A percentile compares a stretch with the other conserved stretches of the same genome.
Conservation (phyloP, 2,888 invertebrate species). For the Tiliacea citrago region DNA sequence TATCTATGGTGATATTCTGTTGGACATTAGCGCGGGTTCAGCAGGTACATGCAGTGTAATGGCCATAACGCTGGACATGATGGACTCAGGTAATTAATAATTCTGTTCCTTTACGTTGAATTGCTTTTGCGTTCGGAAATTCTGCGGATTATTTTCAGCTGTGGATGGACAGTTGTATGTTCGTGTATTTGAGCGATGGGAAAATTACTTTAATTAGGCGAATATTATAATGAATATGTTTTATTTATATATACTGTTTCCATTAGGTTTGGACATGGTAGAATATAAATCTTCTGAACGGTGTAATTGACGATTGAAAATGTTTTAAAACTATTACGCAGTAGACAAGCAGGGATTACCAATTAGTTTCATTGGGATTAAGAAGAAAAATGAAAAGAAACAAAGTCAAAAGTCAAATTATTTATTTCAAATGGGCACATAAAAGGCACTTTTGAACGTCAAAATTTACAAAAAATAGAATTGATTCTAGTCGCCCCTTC, state of each 20-base stretch:
- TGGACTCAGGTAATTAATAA: conserved; percentile 52
- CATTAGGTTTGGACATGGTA: neutral
- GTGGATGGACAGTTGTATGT: conserved; percentile 1
- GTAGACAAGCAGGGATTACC: no score
- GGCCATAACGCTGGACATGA: conserved; percentile 24
- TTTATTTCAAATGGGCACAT: no score
- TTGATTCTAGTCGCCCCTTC: no score
- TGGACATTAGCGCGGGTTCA: conserved; percentile 63
- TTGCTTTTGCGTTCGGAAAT: conserved; percentile 34
- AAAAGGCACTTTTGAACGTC: no score
- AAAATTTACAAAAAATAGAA: no score
- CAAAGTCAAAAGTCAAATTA: no score
- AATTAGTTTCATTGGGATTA: no score
- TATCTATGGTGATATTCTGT: conserved; percentile 68
- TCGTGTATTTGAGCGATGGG: conserved; percentile 10
- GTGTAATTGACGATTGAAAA: neutral
- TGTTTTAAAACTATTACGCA: neutral
- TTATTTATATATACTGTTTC: neutral
- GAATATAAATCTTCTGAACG: neutral
- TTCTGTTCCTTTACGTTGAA: conserved; percentile 47
- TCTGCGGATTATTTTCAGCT: conserved; percentile 44
- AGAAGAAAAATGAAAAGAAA: no score
- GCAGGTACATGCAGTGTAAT: conserved; percentile 34
- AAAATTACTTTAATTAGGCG: neutral
- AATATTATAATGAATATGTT: conserved; percentile 7